Evolutionary conservation across 1,140 invertebrate species (phyloP), one percentile per base, ranked within the genome.

Genomic region (Ips typographus): DNA sequence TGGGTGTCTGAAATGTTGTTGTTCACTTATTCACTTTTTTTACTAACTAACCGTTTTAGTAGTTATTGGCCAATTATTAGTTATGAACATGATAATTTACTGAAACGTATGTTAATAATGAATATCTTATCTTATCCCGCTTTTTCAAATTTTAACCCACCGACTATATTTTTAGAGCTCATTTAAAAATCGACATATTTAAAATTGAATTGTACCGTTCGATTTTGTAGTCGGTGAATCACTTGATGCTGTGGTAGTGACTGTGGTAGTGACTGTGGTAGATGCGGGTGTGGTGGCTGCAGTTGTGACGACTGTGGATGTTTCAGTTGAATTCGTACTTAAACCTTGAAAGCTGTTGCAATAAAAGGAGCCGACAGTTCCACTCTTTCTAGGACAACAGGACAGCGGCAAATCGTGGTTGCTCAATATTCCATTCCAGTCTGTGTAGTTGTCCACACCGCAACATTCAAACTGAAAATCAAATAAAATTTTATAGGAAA

Each of bases 381-480:
- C 75, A 5, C 7, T 38, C 2, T 39, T 40, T 8, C 36, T 36
- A 7, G 68, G 66, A 67, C 90, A 92, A 75, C 90, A 92, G 40
- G 85, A 86, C 0, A 86, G 63, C 1, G 90, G 90, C 3, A 91
- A 70, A 0, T 53, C 42, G 40, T 1, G 3, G 22, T 61, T 49
- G n/a, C 2, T 22, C 38, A 40, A 64, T 40, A 37, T n/a, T 7
- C 53, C 6, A 8, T 5, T 52, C 91, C 91, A 94, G 67, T 94
- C 89, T 0, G 73, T 77, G 5, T 81, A 80, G 36, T 81, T 82
- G 0, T 73, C 65, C 0, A 88, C 85, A 1, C 92, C 92, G 73
- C 92, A 94, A 77, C 92, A 94, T 2, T 84, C 40, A 62, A 93
- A 90, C 87, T 93, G n/a, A 47, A 47, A 47, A 47, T n/a, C n/a